Conservation (phyloP, 2,113 vertebrate species). For the Odocoileus hemionus region DNA sequence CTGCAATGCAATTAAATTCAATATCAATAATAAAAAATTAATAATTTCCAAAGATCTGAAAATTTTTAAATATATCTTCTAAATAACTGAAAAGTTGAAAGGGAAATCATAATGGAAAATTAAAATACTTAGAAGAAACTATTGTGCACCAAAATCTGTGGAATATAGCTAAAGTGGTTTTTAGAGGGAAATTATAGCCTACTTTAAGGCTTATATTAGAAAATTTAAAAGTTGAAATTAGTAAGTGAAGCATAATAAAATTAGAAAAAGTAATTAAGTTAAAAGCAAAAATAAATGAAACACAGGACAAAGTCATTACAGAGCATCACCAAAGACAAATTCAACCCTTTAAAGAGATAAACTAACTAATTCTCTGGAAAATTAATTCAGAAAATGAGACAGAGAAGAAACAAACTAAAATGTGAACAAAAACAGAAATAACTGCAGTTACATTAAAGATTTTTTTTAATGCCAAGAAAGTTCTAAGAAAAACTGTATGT, state of each 20-base stretch:
- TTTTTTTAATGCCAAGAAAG: background rate
- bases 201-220: background rate
- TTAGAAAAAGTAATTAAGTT: background rate
- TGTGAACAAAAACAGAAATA: background rate
- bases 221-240: background rate
- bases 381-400: background rate
- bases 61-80: background rate
- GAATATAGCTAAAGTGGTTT: background rate
- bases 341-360: background rate
- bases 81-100: background rate
- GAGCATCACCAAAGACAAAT: background rate
- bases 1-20: background rate
- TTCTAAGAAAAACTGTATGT: background rate
- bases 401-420: slow-evolving; percentile 17
- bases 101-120: background rate
- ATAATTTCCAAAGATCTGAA: background rate
- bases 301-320: background rate
- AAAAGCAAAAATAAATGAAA: slow-evolving; percentile 16
- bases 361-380: background rate
- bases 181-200: background rate
- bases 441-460: background rate
- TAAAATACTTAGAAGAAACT: background rate
- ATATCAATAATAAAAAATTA: background rate
- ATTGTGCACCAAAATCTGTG: background rate
- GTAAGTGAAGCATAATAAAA: background rate